Evolutionary conservation across 2,888 invertebrate genomes (phyloP), one percentile per base, ranked within the genome.

Genomic region (Himalopsyche kuldschensis): DNA sequence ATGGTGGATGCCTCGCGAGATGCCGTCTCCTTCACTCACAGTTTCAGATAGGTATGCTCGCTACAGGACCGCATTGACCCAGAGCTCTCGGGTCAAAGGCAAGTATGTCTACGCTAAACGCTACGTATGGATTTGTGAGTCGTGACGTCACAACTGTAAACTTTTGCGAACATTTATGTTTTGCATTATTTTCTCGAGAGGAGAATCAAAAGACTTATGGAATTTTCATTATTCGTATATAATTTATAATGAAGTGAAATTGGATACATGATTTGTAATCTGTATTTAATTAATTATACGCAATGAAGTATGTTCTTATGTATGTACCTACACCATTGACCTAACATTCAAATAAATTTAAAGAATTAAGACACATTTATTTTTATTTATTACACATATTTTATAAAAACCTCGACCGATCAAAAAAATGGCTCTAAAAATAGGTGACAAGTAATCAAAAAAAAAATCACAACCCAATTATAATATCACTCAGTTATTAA

Each of bases 1-100:
- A 69, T 30, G 69, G 69, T 27, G 30, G 20, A 69, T 27, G 69
- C 20, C 15, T 69, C 69, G 69, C 30, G 69, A 69, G 69, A 27
- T 69, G 69, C 69, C 30, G 69, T 69, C 30, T 69, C 69, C 1
- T 30, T 69, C 27, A 15, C 69, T 69, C 69, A 27, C 69, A 69
- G 69, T 69, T 69, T 69, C 30, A 69, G 69, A 69, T 24, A 69
- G 69, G 69, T 69, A 69, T 69, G 69, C 69, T 69, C 27, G 27
- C 69, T 69, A 69, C 69, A 69, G 69, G 69, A 69, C 69, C 69
- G 69, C 69, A 69, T 69, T 69, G 69, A 69, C 69, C 69, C 69
- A 69, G 69, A 69, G 30, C 69, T 69, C 27, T 69, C 69, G 69
- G 69, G 69, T 69, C 69, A 69, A 69, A 69, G 69, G 69, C 69